A percentile compares a stretch with the other conserved stretches of the same genome.
Conservation (phyloP, 2,797 vertebrate species). For the Schizopygopsis malacanthus region DNA sequence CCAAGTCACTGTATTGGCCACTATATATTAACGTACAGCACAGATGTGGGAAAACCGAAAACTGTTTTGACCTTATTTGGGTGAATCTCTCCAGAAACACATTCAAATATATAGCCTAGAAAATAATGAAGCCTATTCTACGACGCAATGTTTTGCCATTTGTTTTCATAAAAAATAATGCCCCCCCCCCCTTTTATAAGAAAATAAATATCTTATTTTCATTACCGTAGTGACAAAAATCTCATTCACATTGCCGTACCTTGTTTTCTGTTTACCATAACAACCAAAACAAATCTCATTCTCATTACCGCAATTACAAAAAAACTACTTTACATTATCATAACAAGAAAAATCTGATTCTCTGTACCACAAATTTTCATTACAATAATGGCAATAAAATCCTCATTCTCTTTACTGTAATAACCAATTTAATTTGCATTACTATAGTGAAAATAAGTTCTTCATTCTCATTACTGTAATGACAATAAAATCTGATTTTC, state of each 20-base stretch:
- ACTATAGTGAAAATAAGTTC: neutral
- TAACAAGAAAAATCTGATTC: neutral
- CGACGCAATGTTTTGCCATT: neutral
- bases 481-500: neutral
- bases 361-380: neutral
- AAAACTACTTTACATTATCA: neutral
- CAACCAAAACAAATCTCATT: too few species aligned
- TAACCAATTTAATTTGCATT: neutral
- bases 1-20: slow-evolving; percentile 17
- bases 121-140: neutral
- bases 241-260: neutral
- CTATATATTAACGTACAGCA: neutral
- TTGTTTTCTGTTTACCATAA: neutral
- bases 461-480: neutral
- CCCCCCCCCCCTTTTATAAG: neutral
- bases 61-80: neutral
- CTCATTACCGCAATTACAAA: neutral
- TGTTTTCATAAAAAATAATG: neutral
- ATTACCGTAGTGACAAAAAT: neutral
- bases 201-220: neutral
- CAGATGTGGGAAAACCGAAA: slow-evolving; percentile 11
- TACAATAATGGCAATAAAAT: neutral
- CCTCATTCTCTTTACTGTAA: neutral
- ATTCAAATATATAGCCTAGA: neutral
- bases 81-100: neutral